Base-by-base conservation (phyloP, 2,797 vertebrate species). In the Ambastaia sidthimunki region DNA sequence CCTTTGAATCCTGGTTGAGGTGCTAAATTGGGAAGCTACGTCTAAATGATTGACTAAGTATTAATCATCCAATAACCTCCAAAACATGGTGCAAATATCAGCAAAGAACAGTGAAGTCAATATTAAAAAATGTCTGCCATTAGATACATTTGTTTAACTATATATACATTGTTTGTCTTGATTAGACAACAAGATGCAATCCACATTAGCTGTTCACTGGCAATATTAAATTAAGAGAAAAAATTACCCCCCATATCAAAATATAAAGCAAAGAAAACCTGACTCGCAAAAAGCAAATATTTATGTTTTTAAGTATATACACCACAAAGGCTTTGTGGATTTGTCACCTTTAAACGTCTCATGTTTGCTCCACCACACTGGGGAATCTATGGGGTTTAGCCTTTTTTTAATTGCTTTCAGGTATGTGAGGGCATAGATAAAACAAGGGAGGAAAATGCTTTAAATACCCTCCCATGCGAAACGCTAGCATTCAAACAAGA, bases 401-500 rank as follows among this genome's bases (percentile, higher is more conserved):
- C 15, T 9, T n/a, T 73, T 60, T 12, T 31, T 71, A 25, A 28
- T 47, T 47, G 63, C 21, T 67, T 9, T 23, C 34, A 68, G 12
- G 54, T 60, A 62, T n/a, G 41, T 50, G 4, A 60, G 4, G 1
- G 28, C 19, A 62, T 48, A 41, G 19, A 71, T 50, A 15, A 52
- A 70, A 52, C 15, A 16, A 23, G 18, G 9, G 57, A 9, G 19
- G 2, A 21, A 60, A 47, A 68, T 5, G 3, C 50, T 28, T 57
- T 76, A 47, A 47, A 76, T 16, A 19, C 12, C 25, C n/a, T 71
- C 16, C 12, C 44, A 19, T 71, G 28, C 18, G 21, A 34, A 52
- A 63, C 11, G 0, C 16, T n/a, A 21, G 57, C 7, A 71, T 71
- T 71, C 28, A 78, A 44, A 52, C 2, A 21, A 71, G 47, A 78